phyloP scores from a whole-genome alignment of 2,888 invertebrate genomes.

The Galerucella calmariensis region DNA sequence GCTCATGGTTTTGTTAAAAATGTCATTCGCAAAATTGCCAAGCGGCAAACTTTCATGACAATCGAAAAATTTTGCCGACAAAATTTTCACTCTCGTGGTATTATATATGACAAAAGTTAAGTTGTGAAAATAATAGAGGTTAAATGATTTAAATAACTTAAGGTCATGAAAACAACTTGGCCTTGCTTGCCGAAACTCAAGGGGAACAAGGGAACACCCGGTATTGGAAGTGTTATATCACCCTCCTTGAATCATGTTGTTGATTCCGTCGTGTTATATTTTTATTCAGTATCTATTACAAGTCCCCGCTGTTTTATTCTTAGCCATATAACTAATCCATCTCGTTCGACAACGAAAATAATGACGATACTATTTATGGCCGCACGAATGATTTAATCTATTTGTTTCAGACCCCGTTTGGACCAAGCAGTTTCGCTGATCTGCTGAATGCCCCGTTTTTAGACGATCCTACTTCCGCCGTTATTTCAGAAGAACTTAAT shows the following conservation, averaged over 20 bases:
- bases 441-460: conserved; percentile 79
- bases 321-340: conserved; percentile 35
- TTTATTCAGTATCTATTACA: conserved; percentile 35
- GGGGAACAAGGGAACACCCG: conserved; percentile 4
- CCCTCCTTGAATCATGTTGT: conserved; percentile 15
- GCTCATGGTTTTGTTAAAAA: no score
- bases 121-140: background rate
- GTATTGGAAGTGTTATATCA: conserved; percentile 16
- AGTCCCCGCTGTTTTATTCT: conserved; percentile 36
- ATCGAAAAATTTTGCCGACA: no score
- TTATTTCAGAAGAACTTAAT: conserved; percentile 75
- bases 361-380: conserved; percentile 40
- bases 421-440: conserved; percentile 82
- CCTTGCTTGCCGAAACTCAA: background rate
- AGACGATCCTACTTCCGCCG: conserved; percentile 76
- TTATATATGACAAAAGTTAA: no score
- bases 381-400: conserved; percentile 28
- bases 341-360: conserved; percentile 36
- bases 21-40: no score
- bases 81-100: no score
- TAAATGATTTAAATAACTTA: background rate
- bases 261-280: conserved; percentile 23
- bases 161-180: background rate
- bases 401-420: conserved; percentile 76
- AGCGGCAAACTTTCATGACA: no score